These are phyloP conservation scores for Simalia tracyae DNA, from an alignment of 2,797 vertebrate species.

Conservation along the genomic window DNA sequence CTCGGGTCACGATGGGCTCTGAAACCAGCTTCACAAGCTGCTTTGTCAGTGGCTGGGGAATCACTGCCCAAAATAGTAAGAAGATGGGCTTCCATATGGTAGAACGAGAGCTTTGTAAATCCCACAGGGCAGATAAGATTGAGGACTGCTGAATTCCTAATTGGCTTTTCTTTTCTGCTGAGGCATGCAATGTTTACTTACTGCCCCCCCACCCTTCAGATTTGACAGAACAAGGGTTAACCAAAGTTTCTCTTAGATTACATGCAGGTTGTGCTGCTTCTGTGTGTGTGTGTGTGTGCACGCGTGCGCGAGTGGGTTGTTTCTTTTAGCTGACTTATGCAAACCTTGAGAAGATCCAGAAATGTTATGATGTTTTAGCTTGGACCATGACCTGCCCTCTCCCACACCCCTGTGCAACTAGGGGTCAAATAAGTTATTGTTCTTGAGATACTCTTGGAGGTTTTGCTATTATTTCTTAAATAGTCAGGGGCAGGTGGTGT, in stretches of 20 bases:
- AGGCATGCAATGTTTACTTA: too few species aligned
- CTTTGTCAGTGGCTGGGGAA: constrained; percentile 43
- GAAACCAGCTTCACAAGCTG: background rate
- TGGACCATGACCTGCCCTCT: background rate
- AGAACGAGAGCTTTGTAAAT: background rate
- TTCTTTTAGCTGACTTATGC: background rate
- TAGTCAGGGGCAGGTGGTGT: background rate
- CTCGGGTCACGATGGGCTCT: background rate
- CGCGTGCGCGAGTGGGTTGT: background rate
- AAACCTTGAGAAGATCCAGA: background rate
- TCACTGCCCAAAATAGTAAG: constrained; percentile 32
- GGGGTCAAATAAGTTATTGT: background rate
- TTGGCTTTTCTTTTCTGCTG: background rate
- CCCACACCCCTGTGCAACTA: background rate
- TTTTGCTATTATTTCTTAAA: background rate
- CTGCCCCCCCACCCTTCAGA: background rate
- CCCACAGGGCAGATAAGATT: too few species aligned
- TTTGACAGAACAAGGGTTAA: background rate
- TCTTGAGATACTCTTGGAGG: background rate
- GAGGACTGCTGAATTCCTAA: too few species aligned
- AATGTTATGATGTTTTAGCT: background rate
- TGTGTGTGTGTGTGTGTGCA: fast-evolving
- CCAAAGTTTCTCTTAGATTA: background rate
- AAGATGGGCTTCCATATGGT: too few species aligned
- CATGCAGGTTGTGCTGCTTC: background rate